Percentiles rank a stretch among this genome's conserved stretches.
Conservation (phyloP, 1,140 invertebrate species). For the Drosophila jambulina region DNA sequence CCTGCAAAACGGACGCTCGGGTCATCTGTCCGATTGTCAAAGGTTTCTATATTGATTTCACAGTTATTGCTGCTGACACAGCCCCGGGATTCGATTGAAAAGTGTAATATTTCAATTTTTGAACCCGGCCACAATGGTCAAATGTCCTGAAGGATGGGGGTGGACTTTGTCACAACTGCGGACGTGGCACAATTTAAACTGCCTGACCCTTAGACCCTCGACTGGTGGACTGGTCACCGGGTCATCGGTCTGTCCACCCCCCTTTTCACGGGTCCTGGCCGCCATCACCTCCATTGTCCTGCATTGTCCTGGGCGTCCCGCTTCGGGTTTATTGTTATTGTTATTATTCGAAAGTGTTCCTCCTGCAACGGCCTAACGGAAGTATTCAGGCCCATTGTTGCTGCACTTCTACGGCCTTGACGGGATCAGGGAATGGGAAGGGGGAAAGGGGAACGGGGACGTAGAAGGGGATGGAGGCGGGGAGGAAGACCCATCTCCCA, state of each 20-base stretch:
- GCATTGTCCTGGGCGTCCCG: conserved; percentile 58
- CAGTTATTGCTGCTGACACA: conserved; percentile 63
- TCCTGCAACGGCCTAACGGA: conserved; percentile 69
- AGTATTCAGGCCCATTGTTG: conserved; percentile 64
- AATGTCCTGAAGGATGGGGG: background rate
- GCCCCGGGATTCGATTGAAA: conserved; percentile 56
- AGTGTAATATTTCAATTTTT: conserved; percentile 84
- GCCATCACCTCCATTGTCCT: conserved; percentile 53
- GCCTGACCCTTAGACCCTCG: conserved; percentile 21
- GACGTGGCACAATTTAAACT: conserved; percentile 79
- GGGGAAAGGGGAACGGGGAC: conserved; percentile 8
- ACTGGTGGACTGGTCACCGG: conserved; percentile 65
- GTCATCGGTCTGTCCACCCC: conserved; percentile 35
- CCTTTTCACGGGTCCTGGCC: conserved; percentile 51
- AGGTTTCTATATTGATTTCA: conserved; percentile 58
- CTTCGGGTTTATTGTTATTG: conserved; percentile 79
- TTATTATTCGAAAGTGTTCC: conserved; percentile 70
- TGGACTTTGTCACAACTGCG: conserved; percentile 47
- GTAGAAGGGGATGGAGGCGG: no score
- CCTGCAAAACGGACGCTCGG: conserved; percentile 37
- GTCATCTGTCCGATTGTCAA: conserved; percentile 62
- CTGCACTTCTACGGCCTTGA: conserved; percentile 63
- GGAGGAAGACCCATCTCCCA: conserved; percentile 28
- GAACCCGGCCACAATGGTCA: conserved; percentile 24
- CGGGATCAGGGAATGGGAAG: background rate